These are phyloP conservation scores for Macrotus californicus DNA, from an alignment of 2,113 vertebrate genomes.

Conservation along the genomic window DNA sequence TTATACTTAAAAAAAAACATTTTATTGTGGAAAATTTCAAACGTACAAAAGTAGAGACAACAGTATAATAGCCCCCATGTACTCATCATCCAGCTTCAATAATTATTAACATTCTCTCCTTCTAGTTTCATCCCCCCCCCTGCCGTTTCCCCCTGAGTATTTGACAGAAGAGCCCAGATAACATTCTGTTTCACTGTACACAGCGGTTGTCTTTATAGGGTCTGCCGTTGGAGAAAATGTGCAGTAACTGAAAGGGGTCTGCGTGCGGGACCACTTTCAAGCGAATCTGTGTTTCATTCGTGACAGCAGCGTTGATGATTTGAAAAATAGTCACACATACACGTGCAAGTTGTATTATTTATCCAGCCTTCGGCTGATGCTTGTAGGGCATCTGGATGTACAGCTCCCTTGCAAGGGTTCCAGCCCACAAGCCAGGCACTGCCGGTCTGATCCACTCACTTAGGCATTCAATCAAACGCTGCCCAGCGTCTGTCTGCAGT, in stretches of 20 bases:
- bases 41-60: slow-evolving; percentile 43
- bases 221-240: neutral
- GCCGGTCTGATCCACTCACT: slow-evolving; percentile 60
- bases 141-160: neutral
- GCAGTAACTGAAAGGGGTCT: neutral
- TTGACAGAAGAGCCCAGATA: slow-evolving; percentile 32
- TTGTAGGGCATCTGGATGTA: slow-evolving; percentile 63
- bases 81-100: neutral
- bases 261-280: neutral
- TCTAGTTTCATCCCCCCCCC: neutral
- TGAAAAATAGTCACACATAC: slow-evolving; percentile 68
- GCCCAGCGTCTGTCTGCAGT: slow-evolving; percentile 44
- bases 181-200: slow-evolving; percentile 24
- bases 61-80: neutral
- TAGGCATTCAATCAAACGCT: slow-evolving; percentile 58
- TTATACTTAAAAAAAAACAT: slow-evolving; percentile 17
- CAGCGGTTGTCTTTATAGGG: slow-evolving; percentile 9
- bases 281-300: slow-evolving; percentile 53
- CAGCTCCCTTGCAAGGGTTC: slow-evolving; percentile 61
- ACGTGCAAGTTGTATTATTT: slow-evolving; percentile 63
- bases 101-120: slow-evolving; percentile 54
- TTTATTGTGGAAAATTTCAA: slow-evolving; percentile 63
- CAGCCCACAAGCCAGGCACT: slow-evolving; percentile 59
- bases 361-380: slow-evolving; percentile 14
- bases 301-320: slow-evolving; percentile 59